A percentile compares a stretch with the other conserved stretches of the same genome.
Evolutionary conservation across 2,888 invertebrate species (phyloP).

Genomic region (Agrochola macilenta): DNA sequence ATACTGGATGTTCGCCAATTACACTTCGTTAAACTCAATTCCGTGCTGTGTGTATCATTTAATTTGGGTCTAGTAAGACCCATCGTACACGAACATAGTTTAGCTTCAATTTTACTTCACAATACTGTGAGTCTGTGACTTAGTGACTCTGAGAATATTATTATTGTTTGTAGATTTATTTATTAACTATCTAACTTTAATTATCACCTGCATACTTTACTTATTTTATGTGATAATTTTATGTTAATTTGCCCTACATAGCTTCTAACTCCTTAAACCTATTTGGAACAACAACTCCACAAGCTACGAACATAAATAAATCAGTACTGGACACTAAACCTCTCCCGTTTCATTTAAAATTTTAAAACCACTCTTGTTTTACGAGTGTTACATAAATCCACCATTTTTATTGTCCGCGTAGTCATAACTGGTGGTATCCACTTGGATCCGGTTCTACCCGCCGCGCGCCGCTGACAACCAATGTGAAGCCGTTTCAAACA

Average conservation of each 20-base stretch:
- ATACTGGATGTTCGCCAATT: slow-evolving; percentile 32
- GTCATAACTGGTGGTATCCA: slow-evolving; percentile 56
- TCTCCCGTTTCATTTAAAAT: slow-evolving; percentile 61
- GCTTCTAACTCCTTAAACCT: background rate
- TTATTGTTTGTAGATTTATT: background rate
- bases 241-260: background rate
- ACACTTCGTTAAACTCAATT: slow-evolving; percentile 30
- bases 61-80: slow-evolving; percentile 4
- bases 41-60: slow-evolving; percentile 2
- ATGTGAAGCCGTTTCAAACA: slow-evolving; percentile 24
- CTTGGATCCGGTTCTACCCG: slow-evolving; percentile 49
- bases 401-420: slow-evolving; percentile 63
- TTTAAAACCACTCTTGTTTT: slow-evolving; percentile 68
- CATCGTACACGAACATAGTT: background rate
- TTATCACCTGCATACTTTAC: too few relatives aligned
- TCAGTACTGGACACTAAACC: slow-evolving; percentile 49
- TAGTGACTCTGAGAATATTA: background rate
- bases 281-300: background rate
- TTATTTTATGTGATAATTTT: too few relatives aligned
- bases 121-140: background rate
- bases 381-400: slow-evolving; percentile 67
- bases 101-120: background rate
- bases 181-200: background rate
- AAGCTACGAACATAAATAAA: slow-evolving; percentile 42
- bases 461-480: slow-evolving; percentile 7